These are phyloP conservation scores for Cotesia chilonis DNA, from an alignment of 1,140 invertebrate genomes.

Conservation along the genomic window DNA sequence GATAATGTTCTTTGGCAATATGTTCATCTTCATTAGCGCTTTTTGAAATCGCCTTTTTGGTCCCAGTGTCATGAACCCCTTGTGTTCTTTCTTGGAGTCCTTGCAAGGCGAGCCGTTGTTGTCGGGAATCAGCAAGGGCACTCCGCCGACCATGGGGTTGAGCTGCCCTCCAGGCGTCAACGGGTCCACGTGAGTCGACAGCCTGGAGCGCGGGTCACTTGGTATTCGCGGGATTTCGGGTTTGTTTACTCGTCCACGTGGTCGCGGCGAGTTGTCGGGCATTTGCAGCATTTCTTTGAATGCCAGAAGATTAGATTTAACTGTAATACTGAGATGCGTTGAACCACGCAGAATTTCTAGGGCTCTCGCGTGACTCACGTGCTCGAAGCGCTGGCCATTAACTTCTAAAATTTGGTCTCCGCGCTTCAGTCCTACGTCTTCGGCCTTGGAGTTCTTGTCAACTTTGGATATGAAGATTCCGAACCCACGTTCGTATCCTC, in stretches of 20 bases:
- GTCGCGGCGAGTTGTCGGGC: constrained; percentile 82
- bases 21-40: constrained; percentile 90
- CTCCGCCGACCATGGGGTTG: constrained; percentile 56
- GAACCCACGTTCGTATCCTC: constrained; percentile 89
- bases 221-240: constrained; percentile 71
- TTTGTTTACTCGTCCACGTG: constrained; percentile 69
- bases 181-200: constrained; percentile 69
- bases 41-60: constrained; percentile 86
- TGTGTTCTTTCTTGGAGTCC: constrained; percentile 76
- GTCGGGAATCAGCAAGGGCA: constrained; percentile 57
- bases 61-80: constrained; percentile 88
- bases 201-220: constrained; percentile 72
- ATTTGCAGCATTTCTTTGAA: constrained; percentile 87
- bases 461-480: constrained; percentile 97
- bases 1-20: constrained; percentile 86
- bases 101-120: constrained; percentile 62
- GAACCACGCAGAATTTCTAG: constrained; percentile 92
- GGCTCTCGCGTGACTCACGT: constrained; percentile 88
- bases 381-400: constrained; percentile 95
- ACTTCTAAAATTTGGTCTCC: constrained; percentile 98
- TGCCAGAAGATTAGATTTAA: constrained; percentile 94
- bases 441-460: constrained; percentile 90
- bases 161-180: constrained; percentile 58
- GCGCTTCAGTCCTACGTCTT: constrained; percentile 94
- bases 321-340: constrained; percentile 94